Percentiles rank a stretch among this genome's conserved stretches.
These are phyloP conservation scores for Eurystomus gularis DNA, from an alignment of 2,113 vertebrate species.

Conservation along the genomic window DNA sequence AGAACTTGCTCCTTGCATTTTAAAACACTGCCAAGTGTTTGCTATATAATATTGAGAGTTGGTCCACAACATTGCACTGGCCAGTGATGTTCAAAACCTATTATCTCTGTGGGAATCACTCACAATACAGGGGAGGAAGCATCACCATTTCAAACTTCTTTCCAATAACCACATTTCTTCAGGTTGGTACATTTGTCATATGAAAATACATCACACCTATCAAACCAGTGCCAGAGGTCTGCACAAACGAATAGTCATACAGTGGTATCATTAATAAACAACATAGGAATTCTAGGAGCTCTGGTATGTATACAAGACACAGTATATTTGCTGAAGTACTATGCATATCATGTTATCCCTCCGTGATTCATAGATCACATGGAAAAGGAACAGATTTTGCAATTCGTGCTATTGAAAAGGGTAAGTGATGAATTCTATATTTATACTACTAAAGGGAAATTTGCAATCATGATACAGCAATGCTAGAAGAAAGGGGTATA, in stretches of 20 bases:
- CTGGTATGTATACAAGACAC: not conserved
- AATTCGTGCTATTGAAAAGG: not conserved
- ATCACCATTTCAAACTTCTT: not conserved
- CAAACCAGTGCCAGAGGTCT: conserved; percentile 35
- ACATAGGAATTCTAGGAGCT: not conserved
- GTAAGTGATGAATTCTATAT: conserved; percentile 59
- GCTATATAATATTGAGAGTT: not conserved
- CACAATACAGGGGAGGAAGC: not conserved
- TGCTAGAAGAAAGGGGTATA: conserved; percentile 47
- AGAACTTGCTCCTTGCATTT: not conserved
- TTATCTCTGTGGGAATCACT: not conserved
- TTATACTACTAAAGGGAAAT: conserved; percentile 66
- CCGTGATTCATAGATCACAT: conserved; percentile 33
- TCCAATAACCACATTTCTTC: not conserved
- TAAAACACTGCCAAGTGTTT: not conserved
- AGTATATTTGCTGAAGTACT: not conserved
- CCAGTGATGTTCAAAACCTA: not conserved
- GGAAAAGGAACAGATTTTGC: conserved; percentile 53
- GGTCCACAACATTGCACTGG: not conserved
- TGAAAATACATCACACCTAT: conserved; percentile 37
- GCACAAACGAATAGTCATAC: conserved; percentile 19
- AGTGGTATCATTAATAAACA: conserved; percentile 24
- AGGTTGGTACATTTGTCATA: not conserved
- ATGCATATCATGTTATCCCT: conserved; percentile 15
- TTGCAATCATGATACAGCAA: conserved; percentile 50